These are phyloP conservation scores for Heptranchias perlo DNA, from an alignment of 2,113 vertebrate species.

Conservation along the genomic window DNA sequence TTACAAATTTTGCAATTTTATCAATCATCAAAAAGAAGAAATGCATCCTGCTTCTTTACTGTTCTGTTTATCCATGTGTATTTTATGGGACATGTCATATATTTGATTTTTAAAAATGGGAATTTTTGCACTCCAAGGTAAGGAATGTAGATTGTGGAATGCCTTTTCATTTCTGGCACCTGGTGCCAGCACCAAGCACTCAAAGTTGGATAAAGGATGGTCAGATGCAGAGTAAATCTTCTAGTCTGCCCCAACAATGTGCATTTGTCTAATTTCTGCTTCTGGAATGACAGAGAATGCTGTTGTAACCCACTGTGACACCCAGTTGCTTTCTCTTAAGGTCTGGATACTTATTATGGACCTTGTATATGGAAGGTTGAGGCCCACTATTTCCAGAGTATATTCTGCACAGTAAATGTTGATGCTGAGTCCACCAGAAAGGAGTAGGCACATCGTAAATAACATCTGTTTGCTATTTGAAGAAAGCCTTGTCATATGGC, in stretches of 20 bases:
- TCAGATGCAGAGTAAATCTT: background rate
- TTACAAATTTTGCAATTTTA: background rate
- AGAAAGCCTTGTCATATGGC: background rate
- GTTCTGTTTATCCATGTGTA: background rate
- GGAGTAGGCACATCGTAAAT: background rate
- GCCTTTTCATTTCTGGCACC: slow-evolving; percentile 3
- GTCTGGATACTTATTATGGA: background rate
- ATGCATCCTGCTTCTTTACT: background rate
- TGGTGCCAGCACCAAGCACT: background rate
- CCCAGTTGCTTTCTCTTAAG: background rate
- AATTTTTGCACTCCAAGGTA: background rate
- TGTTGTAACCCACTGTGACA: background rate
- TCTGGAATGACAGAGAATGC: background rate
- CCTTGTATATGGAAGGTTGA: background rate
- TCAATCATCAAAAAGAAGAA: background rate
- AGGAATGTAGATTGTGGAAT: background rate
- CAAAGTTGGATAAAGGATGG: background rate
- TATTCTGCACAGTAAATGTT: background rate
- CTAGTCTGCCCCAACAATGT: background rate
- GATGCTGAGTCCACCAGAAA: background rate
- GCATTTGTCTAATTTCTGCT: background rate
- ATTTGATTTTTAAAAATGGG: background rate
- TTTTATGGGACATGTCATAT: background rate
- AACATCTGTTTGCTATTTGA: background rate
- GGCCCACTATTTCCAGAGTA: background rate